Conservation (phyloP, 2,113 vertebrate genomes). For the Pogona vitticeps region DNA sequence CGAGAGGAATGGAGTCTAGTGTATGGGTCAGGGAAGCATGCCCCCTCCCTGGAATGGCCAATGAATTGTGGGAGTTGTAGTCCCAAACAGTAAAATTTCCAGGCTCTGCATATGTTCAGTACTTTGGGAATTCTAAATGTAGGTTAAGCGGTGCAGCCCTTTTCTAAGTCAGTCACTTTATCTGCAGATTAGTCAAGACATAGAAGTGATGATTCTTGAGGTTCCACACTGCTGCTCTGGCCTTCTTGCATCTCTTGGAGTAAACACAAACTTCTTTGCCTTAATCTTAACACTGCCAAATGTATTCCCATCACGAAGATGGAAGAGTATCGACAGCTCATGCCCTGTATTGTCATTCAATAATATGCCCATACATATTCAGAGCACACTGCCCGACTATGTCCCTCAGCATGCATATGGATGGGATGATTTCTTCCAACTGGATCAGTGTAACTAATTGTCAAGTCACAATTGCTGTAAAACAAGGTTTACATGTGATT, state of each 20-base stretch:
- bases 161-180: neutral
- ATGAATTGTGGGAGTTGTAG: too few relatives aligned
- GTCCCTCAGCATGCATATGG: constrained; percentile 44
- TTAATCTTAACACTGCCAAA: neutral
- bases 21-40: neutral
- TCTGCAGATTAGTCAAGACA: constrained; percentile 36
- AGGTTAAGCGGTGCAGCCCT: neutral
- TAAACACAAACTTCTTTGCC: neutral
- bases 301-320: constrained; percentile 18
- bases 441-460: neutral
- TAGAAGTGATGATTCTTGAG: neutral
- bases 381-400: constrained; percentile 26
- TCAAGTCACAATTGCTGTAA: constrained; percentile 7
- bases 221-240: constrained; percentile 14
- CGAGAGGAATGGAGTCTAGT: neutral
- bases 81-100: too few relatives aligned
- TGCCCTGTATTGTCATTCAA: constrained; percentile 25
- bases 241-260: constrained; percentile 7
- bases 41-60: neutral
- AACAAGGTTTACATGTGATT: constrained; percentile 38
- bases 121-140: neutral
- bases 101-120: neutral
- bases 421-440: constrained; percentile 13
- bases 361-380: constrained; percentile 23
- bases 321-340: constrained; percentile 24